These are phyloP conservation scores for Nasonia vitripennis DNA, from an alignment of 1,140 invertebrate genomes.

Conservation along the genomic window DNA sequence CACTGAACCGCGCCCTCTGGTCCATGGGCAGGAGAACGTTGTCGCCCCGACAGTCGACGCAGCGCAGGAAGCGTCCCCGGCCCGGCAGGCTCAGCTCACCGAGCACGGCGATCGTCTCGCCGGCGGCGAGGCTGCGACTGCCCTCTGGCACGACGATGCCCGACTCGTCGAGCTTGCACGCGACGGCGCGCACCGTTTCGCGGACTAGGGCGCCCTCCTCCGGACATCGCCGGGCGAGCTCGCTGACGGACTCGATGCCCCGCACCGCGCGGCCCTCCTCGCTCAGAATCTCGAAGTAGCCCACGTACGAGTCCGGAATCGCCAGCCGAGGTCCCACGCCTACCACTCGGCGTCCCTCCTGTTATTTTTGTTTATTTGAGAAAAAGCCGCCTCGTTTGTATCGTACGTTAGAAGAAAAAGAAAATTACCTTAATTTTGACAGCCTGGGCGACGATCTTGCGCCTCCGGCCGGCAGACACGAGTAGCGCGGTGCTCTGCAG, in stretches of 20 bases:
- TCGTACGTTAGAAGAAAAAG: neutral
- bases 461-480: constrained; percentile 86
- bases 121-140: constrained; percentile 79
- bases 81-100: constrained; percentile 81
- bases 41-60: constrained; percentile 89
- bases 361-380: neutral
- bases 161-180: constrained; percentile 79
- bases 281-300: constrained; percentile 95
- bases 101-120: constrained; percentile 85
- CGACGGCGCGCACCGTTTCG: constrained; percentile 89
- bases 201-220: constrained; percentile 88
- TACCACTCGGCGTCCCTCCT: constrained; percentile 84
- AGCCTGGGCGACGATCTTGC: constrained; percentile 92
- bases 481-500: constrained; percentile 90
- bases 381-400: no score
- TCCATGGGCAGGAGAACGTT: constrained; percentile 89
- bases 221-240: constrained; percentile 85
- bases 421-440: constrained; percentile 85
- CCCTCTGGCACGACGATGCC: constrained; percentile 83
- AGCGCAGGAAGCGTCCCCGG: constrained; percentile 87
- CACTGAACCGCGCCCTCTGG: constrained; percentile 92
- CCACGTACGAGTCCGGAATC: constrained; percentile 92
- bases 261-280: constrained; percentile 93
- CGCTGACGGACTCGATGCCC: constrained; percentile 91
- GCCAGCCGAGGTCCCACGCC: constrained; percentile 88